phyloP scores from a whole-genome alignment of 2,888 invertebrate genomes.

The Philopedon plagiatum region DNA sequence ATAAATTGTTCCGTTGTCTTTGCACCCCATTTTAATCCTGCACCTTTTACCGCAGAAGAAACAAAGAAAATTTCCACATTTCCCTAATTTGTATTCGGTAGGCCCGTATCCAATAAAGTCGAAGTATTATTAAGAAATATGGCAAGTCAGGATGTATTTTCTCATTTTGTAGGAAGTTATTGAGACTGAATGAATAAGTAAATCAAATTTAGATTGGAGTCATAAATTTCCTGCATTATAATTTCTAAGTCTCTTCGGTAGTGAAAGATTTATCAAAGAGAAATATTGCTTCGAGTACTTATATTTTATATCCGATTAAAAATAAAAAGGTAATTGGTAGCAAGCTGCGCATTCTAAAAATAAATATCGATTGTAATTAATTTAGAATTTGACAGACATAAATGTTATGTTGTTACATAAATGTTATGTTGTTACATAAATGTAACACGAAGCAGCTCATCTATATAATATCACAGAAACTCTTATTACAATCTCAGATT shows the following conservation, averaged over 20 bases:
- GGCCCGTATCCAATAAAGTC: conserved; percentile 6
- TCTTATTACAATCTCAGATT: too few species aligned
- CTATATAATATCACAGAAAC: too few species aligned
- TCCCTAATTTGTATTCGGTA: conserved; percentile 25
- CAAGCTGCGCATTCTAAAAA: background rate
- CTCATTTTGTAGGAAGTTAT: conserved; percentile 13
- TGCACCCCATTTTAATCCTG: conserved; percentile 10
- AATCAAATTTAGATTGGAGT: conserved; percentile 24
- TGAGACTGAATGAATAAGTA: conserved; percentile 12
- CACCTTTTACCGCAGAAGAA: conserved; percentile 21
- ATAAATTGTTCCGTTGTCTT: conserved; percentile 8
- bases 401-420: too few species aligned
- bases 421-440: too few species aligned
- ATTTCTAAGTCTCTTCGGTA: conserved; percentile 12
- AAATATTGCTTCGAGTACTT: background rate
- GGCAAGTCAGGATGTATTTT: conserved; percentile 16
- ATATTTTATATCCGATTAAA: conserved; percentile 21
- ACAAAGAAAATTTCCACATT: conserved; percentile 30
- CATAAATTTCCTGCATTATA: conserved; percentile 17
- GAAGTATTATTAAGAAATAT: conserved; percentile 20
- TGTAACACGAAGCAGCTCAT: too few species aligned
- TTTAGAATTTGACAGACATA: too few species aligned
- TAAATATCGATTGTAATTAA: background rate
- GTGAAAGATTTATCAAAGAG: conserved; percentile 23
- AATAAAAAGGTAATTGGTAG: background rate